phyloP scores from a whole-genome alignment of 2,888 invertebrate species.

The Drosophila falleni region DNA sequence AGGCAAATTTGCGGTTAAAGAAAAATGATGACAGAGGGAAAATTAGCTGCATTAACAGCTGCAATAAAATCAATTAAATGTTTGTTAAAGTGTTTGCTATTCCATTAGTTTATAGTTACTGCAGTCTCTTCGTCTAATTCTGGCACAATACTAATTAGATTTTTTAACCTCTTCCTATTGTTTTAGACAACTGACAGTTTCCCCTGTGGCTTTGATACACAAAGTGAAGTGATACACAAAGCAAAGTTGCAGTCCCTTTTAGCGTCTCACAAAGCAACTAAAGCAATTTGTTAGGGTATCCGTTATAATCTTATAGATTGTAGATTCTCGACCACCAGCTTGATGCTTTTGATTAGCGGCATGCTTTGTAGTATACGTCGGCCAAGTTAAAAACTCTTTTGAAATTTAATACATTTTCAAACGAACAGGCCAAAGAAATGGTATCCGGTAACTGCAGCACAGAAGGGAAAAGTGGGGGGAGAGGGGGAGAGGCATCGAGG shows the following conservation, averaged over 20 bases:
- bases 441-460: constrained; percentile 34
- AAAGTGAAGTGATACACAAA: constrained; percentile 27
- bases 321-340: constrained; percentile 38
- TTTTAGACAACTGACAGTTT: constrained; percentile 9
- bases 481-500: not conserved
- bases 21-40: not conserved
- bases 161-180: not conserved
- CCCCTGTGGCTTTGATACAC: not conserved
- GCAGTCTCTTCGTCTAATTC: constrained; percentile 6
- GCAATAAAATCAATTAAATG: constrained; percentile 4
- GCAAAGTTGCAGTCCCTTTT: constrained; percentile 1
- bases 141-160: constrained; percentile 24
- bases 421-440: constrained; percentile 45
- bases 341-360: constrained; percentile 64
- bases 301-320: constrained; percentile 30
- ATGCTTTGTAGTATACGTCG: constrained; percentile 58
- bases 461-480: not conserved
- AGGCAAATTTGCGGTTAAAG: constrained; percentile 9
- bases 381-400: constrained; percentile 48
- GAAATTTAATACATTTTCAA: constrained; percentile 74
- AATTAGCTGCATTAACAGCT: not conserved
- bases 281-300: constrained; percentile 7
- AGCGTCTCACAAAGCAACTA: not conserved
- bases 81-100: not conserved
- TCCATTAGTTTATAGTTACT: not conserved